Percentiles rank a stretch among this genome's conserved stretches.
Evolutionary conservation across 2,113 vertebrate genomes (phyloP).

Genomic region (Rana temporaria): DNA sequence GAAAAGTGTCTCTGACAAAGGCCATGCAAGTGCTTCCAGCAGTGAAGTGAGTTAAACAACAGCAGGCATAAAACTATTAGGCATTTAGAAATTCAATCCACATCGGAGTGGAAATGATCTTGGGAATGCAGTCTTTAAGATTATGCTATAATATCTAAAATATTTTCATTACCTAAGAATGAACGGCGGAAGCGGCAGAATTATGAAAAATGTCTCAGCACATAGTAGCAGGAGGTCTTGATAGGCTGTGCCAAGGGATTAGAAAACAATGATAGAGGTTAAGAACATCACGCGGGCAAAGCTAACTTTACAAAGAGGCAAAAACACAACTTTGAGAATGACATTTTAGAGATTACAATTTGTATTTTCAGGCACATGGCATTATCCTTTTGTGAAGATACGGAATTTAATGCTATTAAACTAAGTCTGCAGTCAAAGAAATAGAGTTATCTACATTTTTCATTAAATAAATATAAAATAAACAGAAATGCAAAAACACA

Average conservation of each 20-base stretch:
- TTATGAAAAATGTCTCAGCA: slow-evolving; percentile 56
- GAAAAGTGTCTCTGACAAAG: slow-evolving; percentile 55
- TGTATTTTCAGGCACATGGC: slow-evolving; percentile 37
- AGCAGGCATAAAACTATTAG: slow-evolving; percentile 56
- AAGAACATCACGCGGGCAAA: slow-evolving; percentile 51
- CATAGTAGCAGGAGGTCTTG: slow-evolving; percentile 54
- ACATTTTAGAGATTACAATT: slow-evolving; percentile 52
- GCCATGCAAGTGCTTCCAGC: slow-evolving; percentile 48
- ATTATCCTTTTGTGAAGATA: slow-evolving; percentile 34
- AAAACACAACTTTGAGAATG: slow-evolving; percentile 43
- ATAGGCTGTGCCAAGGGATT: slow-evolving; percentile 54
- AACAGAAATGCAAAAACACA: slow-evolving; percentile 4
- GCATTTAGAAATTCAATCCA: slow-evolving; percentile 56
- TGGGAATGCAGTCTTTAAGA: slow-evolving; percentile 57
- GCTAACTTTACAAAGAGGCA: slow-evolving; percentile 39
- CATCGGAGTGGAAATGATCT: slow-evolving; percentile 54
- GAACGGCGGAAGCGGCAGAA: slow-evolving; percentile 49
- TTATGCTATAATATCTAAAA: slow-evolving; percentile 55
- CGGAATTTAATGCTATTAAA: slow-evolving; percentile 47
- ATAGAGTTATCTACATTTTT: slow-evolving; percentile 18
- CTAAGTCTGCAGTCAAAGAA: slow-evolving; percentile 14
- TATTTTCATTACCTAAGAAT: slow-evolving; percentile 59
- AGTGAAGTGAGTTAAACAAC: slow-evolving; percentile 55
- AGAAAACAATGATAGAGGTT: slow-evolving; percentile 49
- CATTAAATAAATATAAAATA: slow-evolving; percentile 14